These are phyloP conservation scores for Girardia tigrina DNA, from an alignment of 2,888 invertebrate genomes.

Conservation along the genomic window DNA sequence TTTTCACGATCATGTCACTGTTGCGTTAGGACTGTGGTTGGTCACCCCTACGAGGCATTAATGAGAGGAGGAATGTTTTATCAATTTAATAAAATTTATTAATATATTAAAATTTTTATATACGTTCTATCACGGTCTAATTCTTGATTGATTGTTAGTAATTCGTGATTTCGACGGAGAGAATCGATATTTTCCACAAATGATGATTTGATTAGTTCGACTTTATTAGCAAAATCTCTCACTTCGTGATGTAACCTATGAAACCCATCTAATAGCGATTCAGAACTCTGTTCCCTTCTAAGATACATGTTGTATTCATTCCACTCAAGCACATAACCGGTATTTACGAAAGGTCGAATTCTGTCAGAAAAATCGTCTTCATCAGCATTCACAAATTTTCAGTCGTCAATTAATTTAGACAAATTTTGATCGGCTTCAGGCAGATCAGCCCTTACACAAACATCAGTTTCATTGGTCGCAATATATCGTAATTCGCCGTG, in stretches of 20 bases:
- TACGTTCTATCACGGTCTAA: no score
- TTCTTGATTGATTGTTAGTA: background rate
- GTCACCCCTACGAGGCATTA: no score
- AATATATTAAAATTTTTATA: no score
- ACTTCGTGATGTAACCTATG: background rate
- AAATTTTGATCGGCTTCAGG: constrained; percentile 1
- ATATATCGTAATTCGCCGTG: background rate
- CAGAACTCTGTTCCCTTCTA: background rate
- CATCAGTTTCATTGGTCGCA: background rate
- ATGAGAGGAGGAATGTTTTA: no score
- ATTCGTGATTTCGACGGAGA: background rate
- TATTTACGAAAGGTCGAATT: constrained; percentile 2
- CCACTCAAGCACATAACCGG: background rate
- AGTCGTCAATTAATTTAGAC: background rate
- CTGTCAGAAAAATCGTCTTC: background rate
- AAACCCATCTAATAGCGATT: background rate
- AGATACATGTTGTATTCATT: background rate
- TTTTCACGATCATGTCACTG: no score
- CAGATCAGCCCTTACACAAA: background rate
- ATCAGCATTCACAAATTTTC: background rate
- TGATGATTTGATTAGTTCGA: background rate
- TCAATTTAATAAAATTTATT: no score
- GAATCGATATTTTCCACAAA: background rate
- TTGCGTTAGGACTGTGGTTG: no score
- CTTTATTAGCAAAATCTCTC: background rate